Conservation (phyloP, 1,140 invertebrate genomes). For the Drosophila triauraria region DNA sequence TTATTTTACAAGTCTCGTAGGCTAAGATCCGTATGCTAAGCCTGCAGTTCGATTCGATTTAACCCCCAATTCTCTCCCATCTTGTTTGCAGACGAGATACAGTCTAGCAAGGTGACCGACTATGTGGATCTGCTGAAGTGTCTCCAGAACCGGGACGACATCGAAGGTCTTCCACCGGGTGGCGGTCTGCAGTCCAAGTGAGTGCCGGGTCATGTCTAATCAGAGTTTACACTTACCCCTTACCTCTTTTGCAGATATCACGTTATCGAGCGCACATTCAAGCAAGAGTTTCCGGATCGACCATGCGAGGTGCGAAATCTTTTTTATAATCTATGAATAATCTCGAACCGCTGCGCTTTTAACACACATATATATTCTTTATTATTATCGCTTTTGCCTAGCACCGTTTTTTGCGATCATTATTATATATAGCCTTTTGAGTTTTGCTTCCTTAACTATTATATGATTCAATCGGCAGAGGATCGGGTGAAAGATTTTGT, state of each 20-base stretch:
- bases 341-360: constrained; percentile 42
- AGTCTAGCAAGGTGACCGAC: constrained; percentile 65
- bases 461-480: constrained; percentile 13
- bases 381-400: constrained; percentile 41
- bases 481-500: constrained; percentile 19
- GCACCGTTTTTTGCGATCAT: constrained; percentile 19
- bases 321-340: constrained; percentile 69
- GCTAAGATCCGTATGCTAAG: constrained; percentile 8
- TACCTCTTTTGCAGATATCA: constrained; percentile 67
- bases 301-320: constrained; percentile 84
- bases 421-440: constrained; percentile 32
- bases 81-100: constrained; percentile 76
- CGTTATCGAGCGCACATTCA: constrained; percentile 82
- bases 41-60: neutral
- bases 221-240: neutral
- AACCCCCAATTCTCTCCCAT: constrained; percentile 30
- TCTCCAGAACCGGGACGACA: constrained; percentile 75
- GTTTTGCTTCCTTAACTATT: constrained; percentile 17
- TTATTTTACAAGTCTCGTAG: constrained; percentile 32
- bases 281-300: constrained; percentile 77
- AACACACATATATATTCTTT: constrained; percentile 25
- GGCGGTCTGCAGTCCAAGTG: constrained; percentile 83
- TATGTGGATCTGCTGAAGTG: constrained; percentile 76
- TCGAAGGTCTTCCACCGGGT: constrained; percentile 83
- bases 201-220: constrained; percentile 20